phyloP scores from a whole-genome alignment of 1,140 invertebrate species.

The Zaprionus gabonicus region DNA sequence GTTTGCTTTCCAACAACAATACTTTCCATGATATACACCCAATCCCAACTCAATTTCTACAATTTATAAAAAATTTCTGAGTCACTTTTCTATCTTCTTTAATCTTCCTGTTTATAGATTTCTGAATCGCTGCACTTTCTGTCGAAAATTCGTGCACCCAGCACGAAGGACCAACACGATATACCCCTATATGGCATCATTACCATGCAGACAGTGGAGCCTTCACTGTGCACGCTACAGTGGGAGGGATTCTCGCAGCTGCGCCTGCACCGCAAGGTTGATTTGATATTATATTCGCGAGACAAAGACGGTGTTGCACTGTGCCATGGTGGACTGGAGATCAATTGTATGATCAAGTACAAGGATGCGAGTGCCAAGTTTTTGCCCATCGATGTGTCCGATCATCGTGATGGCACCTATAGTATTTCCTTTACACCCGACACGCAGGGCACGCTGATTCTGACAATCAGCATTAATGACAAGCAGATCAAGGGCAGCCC shows the following conservation, averaged over 20 bases:
- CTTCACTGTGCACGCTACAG: constrained; percentile 85
- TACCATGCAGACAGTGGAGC: constrained; percentile 87
- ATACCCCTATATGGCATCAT: constrained; percentile 85
- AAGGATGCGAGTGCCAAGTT: constrained; percentile 78
- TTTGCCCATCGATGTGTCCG: constrained; percentile 85
- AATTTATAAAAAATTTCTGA: too few species aligned
- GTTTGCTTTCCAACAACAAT: too few species aligned
- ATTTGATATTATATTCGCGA: constrained; percentile 85
- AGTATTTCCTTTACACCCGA: constrained; percentile 86
- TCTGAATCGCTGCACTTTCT: constrained; percentile 85
- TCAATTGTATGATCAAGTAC: constrained; percentile 84
- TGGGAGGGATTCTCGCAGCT: constrained; percentile 85
- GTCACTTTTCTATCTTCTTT: too few species aligned
- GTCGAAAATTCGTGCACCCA: constrained; percentile 84
- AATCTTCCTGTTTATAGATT: constrained; percentile 46
- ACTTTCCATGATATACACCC: too few species aligned
- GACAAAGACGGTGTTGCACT: constrained; percentile 86
- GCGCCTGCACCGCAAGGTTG: constrained; percentile 85
- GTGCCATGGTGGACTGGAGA: constrained; percentile 85
- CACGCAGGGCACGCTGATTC: constrained; percentile 86
- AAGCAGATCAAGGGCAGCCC: constrained; percentile 88
- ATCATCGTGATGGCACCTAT: constrained; percentile 88
- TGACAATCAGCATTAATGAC: constrained; percentile 87
- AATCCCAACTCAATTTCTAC: too few species aligned
- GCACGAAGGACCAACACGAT: constrained; percentile 77